These are phyloP conservation scores for Erpetoichthys calabaricus DNA, from an alignment of 2,797 vertebrate genomes.

Conservation along the genomic window DNA sequence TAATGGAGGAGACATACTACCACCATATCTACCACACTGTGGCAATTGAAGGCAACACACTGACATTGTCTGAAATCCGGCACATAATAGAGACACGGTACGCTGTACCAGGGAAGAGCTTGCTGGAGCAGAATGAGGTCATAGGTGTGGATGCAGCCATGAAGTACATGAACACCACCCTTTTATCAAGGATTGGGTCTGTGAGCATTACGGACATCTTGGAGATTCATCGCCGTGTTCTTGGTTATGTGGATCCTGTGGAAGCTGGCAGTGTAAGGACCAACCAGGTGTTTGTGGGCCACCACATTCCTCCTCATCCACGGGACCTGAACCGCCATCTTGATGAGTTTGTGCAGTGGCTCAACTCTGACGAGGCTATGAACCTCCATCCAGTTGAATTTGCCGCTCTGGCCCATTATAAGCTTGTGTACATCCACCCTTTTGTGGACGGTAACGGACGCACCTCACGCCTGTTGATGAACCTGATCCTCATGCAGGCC, in stretches of 20 bases:
- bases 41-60: slow-evolving; percentile 89
- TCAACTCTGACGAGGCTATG: slow-evolving; percentile 82
- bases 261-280: slow-evolving; percentile 75
- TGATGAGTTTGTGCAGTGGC: slow-evolving; percentile 84
- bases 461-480: slow-evolving; percentile 87
- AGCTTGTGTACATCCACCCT: slow-evolving; percentile 89
- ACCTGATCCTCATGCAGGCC: slow-evolving; percentile 87
- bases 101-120: slow-evolving; percentile 80
- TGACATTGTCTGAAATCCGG: slow-evolving; percentile 83
- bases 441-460: slow-evolving; percentile 88
- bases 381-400: slow-evolving; percentile 87
- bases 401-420: slow-evolving; percentile 84
- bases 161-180: slow-evolving; percentile 82
- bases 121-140: slow-evolving; percentile 92
- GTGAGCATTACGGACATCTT: slow-evolving; percentile 62
- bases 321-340: slow-evolving; percentile 76
- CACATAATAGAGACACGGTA: slow-evolving; percentile 93
- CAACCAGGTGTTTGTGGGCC: slow-evolving; percentile 87
- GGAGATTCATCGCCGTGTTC: slow-evolving; percentile 81
- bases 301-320: slow-evolving; percentile 84
- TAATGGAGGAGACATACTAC: slow-evolving; percentile 96
- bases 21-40: slow-evolving; percentile 98
- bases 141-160: slow-evolving; percentile 84
- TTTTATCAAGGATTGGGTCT: slow-evolving; percentile 63
- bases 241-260: slow-evolving; percentile 81